Evolutionary conservation across 2,797 vertebrate genomes (phyloP).

Genomic region (Poeciliopsis paucimaculata): DNA sequence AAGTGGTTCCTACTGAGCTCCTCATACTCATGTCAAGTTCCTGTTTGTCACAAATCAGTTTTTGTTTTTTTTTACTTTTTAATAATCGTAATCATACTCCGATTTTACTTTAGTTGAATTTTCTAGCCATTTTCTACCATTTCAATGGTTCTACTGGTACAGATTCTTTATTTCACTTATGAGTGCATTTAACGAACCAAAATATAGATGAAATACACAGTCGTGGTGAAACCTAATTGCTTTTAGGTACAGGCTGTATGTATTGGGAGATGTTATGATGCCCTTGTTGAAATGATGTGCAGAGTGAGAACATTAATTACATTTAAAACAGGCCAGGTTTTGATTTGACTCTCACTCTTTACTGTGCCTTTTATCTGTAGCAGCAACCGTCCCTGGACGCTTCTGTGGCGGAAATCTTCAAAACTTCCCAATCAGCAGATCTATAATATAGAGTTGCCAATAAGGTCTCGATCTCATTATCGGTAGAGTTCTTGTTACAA

Average conservation of each 20-base stretch:
- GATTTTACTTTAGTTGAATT: not conserved
- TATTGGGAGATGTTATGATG: not conserved
- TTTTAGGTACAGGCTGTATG: not conserved
- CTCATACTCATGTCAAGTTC: not conserved
- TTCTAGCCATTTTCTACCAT: not conserved
- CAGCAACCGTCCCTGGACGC: not conserved
- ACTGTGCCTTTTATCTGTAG: not conserved
- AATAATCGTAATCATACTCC: not conserved
- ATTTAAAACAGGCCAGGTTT: not conserved
- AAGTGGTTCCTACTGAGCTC: not conserved
- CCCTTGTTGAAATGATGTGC: not conserved
- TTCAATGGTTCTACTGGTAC: not conserved
- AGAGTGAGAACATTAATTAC: not conserved
- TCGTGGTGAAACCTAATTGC: not conserved
- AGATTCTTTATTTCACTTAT: not conserved
- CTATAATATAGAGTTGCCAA: not conserved
- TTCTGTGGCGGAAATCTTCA: not conserved
- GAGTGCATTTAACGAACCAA: not conserved
- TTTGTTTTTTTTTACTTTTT: not conserved
- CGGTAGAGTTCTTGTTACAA: constrained; percentile 16
- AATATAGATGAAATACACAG: not conserved
- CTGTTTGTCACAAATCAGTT: not conserved
- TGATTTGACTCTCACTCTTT: not conserved
- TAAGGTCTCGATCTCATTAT: constrained; percentile 10
- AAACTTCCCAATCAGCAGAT: not conserved